A percentile compares a stretch with the other conserved stretches of the same genome.
These are phyloP conservation scores for Heterochromis multidens DNA, from an alignment of 2,113 vertebrate genomes.

Conservation along the genomic window DNA sequence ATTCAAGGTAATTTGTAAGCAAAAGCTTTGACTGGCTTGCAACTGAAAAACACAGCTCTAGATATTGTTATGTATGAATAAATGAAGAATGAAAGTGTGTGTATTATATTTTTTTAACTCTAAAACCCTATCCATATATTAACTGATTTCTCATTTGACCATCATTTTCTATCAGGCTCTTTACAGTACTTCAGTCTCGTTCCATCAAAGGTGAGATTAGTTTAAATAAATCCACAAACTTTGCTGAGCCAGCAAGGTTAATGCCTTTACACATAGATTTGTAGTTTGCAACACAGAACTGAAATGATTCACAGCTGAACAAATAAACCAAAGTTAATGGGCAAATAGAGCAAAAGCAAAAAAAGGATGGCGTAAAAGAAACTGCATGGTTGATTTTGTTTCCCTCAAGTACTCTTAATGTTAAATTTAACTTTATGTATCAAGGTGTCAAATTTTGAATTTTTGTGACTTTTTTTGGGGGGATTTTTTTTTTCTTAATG, in stretches of 20 bases:
- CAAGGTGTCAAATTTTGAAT: background rate
- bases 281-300: background rate
- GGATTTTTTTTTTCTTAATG: background rate
- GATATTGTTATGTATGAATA: no score
- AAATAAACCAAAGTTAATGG: background rate
- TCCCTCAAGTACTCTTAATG: accelerated
- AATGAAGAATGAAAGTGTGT: background rate
- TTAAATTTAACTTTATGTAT: accelerated
- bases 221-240: background rate
- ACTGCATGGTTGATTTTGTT: background rate
- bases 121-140: background rate
- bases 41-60: background rate
- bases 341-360: background rate
- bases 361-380: no score
- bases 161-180: background rate
- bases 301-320: background rate
- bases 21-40: accelerated
- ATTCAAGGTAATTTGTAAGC: background rate
- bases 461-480: background rate
- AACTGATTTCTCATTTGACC: background rate
- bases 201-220: background rate
- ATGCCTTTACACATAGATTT: no score
- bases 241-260: background rate
- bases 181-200: background rate
- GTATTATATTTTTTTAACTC: no score